These are phyloP conservation scores for Heteropelma amictum DNA, from an alignment of 2,888 invertebrate species.

Conservation along the genomic window DNA sequence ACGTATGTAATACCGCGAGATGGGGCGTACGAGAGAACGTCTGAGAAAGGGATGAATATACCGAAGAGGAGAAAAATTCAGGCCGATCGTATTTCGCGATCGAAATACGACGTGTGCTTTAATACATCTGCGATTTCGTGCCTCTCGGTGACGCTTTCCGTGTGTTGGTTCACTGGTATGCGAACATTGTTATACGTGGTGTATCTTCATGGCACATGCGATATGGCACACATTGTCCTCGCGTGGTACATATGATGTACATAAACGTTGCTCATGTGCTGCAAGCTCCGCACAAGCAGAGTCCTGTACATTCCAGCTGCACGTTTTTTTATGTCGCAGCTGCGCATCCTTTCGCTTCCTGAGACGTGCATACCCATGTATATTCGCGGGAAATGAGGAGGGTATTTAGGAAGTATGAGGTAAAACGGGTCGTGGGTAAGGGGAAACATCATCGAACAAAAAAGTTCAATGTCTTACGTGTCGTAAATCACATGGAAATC, in stretches of 20 bases:
- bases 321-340: conserved; percentile 62
- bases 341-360: conserved; percentile 46
- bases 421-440: background rate
- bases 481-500: no score
- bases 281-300: conserved; percentile 54
- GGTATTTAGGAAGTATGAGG: background rate
- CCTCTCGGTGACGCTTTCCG: background rate
- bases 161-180: background rate
- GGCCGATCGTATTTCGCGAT: conserved; percentile 46
- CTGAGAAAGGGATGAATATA: conserved; percentile 51
- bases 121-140: background rate
- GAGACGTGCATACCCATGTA: background rate
- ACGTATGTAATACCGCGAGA: background rate
- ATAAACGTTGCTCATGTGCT: conserved; percentile 27
- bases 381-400: background rate
- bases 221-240: conserved; percentile 25
- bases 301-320: conserved; percentile 59
- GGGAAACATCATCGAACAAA: no score
- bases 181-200: conserved; percentile 1
- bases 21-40: conserved; percentile 9
- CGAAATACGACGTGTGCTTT: conserved; percentile 32
- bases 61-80: conserved; percentile 53
- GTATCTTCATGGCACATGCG: conserved; percentile 37
- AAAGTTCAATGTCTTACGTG: no score
- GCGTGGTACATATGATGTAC: background rate